Percentiles rank a stretch among this genome's conserved stretches.
Evolutionary conservation across 2,888 invertebrate genomes (phyloP).

Genomic region (Oasisia sp.): DNA sequence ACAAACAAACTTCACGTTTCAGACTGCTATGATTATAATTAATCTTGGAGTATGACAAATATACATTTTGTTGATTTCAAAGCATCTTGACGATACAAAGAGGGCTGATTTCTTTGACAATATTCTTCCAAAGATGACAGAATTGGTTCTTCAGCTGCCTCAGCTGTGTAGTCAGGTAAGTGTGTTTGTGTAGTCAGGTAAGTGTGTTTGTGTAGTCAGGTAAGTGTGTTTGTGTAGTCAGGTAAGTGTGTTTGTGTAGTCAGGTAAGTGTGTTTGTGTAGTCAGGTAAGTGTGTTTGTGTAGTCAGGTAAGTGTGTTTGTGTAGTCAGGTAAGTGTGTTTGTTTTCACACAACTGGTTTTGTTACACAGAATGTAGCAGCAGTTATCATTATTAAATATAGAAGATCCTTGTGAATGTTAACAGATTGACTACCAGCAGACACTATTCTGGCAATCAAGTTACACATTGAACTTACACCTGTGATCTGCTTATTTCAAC

Average conservation of each 20-base stretch:
- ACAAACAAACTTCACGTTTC: neutral
- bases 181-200: too few relatives aligned
- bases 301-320: too few relatives aligned
- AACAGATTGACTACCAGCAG: neutral
- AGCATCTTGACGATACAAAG: conserved; percentile 74
- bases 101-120: conserved; percentile 54
- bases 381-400: neutral
- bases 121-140: conserved; percentile 81
- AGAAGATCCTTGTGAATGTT: neutral
- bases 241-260: too few relatives aligned
- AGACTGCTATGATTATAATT: too few relatives aligned
- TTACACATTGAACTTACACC: neutral
- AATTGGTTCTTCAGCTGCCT: conserved; percentile 82
- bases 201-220: too few relatives aligned
- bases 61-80: conserved; percentile 1
- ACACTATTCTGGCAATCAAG: neutral
- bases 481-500: neutral
- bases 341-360: too few relatives aligned
- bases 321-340: too few relatives aligned
- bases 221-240: too few relatives aligned
- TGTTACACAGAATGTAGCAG: neutral
- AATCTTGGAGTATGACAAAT: conserved; percentile 40
- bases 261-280: too few relatives aligned
- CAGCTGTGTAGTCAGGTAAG: conserved; percentile 75
- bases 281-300: too few relatives aligned